Base-by-base conservation (phyloP, 2,113 vertebrate species). In the Dissostichus mawsoni region DNA sequence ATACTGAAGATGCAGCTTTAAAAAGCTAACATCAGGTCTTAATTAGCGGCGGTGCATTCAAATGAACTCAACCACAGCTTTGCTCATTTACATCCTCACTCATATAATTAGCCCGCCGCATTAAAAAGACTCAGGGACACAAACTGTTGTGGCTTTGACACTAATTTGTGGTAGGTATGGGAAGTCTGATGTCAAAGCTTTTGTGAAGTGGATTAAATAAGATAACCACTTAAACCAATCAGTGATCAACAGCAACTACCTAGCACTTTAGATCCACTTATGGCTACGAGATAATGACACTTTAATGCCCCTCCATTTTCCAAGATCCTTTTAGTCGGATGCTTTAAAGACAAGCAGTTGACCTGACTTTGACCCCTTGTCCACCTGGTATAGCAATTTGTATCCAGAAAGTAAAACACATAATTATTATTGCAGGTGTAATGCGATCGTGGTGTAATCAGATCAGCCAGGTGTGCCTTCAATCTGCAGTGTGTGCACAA, bases 21-120 rank as follows among this genome's bases (percentile, higher is more conserved):
- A 57, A 29, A 51, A 16, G 51, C 20, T 5, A 63, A 75, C 53
- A 59, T 75, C 66, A 59, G 65, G 2, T 33, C 45, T 67, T 72
- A 59, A 75, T 71, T 50, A 76, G 67, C 10, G 2, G 25, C 47
- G 51, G 18, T 13, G 41, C 11, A 33, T 75, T 75, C 20, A 67
- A 59, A 64, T 69, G 1, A 53, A 84, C 56, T 53, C 58, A 25
- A 25, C 76, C 4, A 1, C 51, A 69, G 29, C 52, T 61, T 53
- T 33, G 51, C 64, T 78, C 56, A 63, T 74, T 69, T 41, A 58
- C 44, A 51, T 58, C 44, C 56, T 75, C 58, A 57, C 25, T 76
- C 73, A 65, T 20, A 18, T 76, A 58, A 76, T 65, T 33, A 59
- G 66, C 33, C 52, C 0, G 3, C 61, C 41, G 51, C 20, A 76